Base-by-base conservation (phyloP, 2,888 invertebrate species). In the Tupiocoris notatus region DNA sequence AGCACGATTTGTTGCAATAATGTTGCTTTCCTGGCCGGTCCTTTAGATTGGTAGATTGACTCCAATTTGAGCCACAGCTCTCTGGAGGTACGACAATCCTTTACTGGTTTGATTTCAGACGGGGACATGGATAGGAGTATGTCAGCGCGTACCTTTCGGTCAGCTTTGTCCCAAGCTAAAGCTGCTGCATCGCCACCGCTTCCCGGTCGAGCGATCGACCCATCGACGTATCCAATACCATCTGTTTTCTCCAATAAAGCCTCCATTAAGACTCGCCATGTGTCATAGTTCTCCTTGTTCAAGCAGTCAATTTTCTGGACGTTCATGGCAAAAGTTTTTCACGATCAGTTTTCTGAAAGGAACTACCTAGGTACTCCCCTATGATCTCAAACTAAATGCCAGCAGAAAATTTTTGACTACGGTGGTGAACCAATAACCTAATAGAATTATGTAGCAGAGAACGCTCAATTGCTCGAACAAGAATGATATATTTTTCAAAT, bases 141-240 rank as follows among this genome's bases (percentile, higher is more conserved):
- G 21, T 39, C 39, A 3, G 66, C 18, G 0, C 56, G 1, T 9
- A 21, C 54, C 17, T 66, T 66, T 3, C 54, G 39, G 16, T 66
- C 66, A 3, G 63, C 63, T n/a, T n/a, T 18, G 12, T 59, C 59
- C 59, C n/a, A n/a, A n/a, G n/a, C n/a, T n/a, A n/a, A n/a, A n/a
- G n/a, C n/a, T n/a, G n/a, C n/a, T n/a, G n/a, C n/a, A n/a, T n/a
- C n/a, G n/a, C n/a, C n/a, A n/a, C n/a, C n/a, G n/a, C n/a, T n/a
- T n/a, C n/a, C n/a, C n/a, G n/a, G n/a, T n/a, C n/a, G n/a, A n/a
- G n/a, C n/a, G n/a, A n/a, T n/a, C n/a, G 22, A 22, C 22, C 63
- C 63, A 22, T 63, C 22, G 63, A 63, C 63, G 23, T 63, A 63
- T 20, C 63, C 63, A 9, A 63, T 63, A 3, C 63, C 63, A 20